phyloP scores from a whole-genome alignment of 2,888 invertebrate genomes.

The Panzeria rudis region DNA sequence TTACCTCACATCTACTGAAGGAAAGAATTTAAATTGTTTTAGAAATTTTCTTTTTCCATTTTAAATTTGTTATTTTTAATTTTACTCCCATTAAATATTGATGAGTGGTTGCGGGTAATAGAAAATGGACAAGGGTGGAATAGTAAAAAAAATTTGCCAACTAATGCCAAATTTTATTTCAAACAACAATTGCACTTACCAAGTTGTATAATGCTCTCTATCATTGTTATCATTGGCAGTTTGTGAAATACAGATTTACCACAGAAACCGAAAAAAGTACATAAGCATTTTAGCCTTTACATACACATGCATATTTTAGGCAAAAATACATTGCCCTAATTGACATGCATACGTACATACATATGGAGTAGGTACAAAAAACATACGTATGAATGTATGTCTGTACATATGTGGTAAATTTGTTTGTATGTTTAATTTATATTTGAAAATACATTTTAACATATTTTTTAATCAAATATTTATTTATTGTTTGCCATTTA shows the following conservation, averaged over 20 bases:
- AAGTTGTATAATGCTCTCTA: not conserved
- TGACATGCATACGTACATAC: not conserved
- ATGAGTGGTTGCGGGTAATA: no score
- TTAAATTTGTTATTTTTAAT: not conserved
- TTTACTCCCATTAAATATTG: no score
- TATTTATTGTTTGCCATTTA: slow-evolving; percentile 49
- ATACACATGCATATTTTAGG: not conserved
- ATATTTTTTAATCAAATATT: slow-evolving; percentile 42
- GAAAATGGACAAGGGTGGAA: not conserved
- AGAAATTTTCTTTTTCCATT: not conserved
- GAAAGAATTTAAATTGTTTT: not conserved
- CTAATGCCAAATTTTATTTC: not conserved
- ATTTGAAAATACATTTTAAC: not conserved
- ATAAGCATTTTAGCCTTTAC: not conserved
- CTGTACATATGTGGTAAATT: not conserved
- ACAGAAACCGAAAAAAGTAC: not conserved
- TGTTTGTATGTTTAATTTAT: slow-evolving; percentile 4
- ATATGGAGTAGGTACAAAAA: not conserved
- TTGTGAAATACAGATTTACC: not conserved
- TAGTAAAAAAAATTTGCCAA: not conserved
- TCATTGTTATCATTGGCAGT: not conserved
- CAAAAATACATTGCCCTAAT: not conserved
- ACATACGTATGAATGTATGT: not conserved
- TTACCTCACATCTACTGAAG: no score
- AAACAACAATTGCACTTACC: not conserved